Evolutionary conservation across 2,797 vertebrate species (phyloP), one percentile per base, ranked within the genome.

Genomic region (Aphelocoma californica): DNA sequence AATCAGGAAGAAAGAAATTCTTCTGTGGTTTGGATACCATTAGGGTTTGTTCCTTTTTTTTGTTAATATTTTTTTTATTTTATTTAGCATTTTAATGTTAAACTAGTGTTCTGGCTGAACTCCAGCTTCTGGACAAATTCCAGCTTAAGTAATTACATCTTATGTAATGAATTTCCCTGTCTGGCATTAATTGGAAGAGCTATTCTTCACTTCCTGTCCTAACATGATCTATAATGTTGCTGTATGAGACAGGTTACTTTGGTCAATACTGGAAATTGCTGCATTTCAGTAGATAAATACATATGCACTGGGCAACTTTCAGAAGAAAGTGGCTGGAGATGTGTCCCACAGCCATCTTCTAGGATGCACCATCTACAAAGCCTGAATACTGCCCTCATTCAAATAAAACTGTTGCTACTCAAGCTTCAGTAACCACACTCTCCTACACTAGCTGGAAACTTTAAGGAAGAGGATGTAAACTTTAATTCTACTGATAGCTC

Each of bases 171-270:
- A 93, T 94, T 83, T 93, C 25, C 18, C 40, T 88, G 58, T 82
- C 19, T 94, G 90, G 31, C 66, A 73, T 90, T 95, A 97, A 96
- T 85, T 92, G 86, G 73, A 82, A 88, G 81, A 79, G 25, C 67
- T 88, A 28, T 93, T 96, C 48, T 91, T 95, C 81, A 84, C 17
- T 77, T 93, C 38, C 64, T 90, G 53, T 90, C 77, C 53, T 86
- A 66, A 77, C 45, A 24, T 78, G 26, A 34, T 86, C 77, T 90
- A 42, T 74, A 88, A 86, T 23, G 31, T 47, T 94, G 31, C 58
- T 48, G 9, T 86, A 14, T 75, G 51, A 7, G 73, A 23, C 24
- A 70, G 28, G 82, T 86, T 92, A 77, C 45, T 66, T 20, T 87
- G 78, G 77, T 80, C 77, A 92, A 8, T 81, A 20, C 53, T 79